Conservation (phyloP, 2,888 invertebrate species). For the Pseudoips prasinana region DNA sequence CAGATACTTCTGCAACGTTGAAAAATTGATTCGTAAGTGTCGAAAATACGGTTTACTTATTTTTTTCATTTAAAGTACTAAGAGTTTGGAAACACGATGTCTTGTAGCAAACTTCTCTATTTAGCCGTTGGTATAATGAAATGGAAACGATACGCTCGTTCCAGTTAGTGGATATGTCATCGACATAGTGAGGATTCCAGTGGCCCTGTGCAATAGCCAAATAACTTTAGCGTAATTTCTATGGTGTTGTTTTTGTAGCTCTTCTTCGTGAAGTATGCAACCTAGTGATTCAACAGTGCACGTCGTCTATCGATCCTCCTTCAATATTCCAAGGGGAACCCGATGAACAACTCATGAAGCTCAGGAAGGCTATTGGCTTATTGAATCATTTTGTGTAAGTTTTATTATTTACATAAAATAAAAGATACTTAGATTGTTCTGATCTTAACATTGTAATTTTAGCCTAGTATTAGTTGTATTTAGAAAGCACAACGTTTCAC, state of each 20-base stretch:
- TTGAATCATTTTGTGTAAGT: slow-evolving; percentile 83
- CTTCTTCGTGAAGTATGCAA: slow-evolving; percentile 91
- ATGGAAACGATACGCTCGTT: too few relatives aligned
- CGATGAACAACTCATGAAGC: slow-evolving; percentile 86
- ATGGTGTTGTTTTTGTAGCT: too few relatives aligned
- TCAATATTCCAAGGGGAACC: slow-evolving; percentile 93
- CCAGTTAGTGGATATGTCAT: too few relatives aligned
- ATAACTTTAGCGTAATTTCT: too few relatives aligned
- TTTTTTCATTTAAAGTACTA: background rate
- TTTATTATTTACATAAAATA: background rate
- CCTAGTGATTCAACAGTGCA: slow-evolving; percentile 88
- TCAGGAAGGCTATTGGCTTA: slow-evolving; percentile 73
- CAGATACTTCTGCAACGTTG: slow-evolving; percentile 86
- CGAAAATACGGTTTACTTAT: background rate
- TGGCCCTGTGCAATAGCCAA: too few relatives aligned
- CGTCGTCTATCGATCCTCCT: slow-evolving; percentile 87
- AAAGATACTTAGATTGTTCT: background rate
- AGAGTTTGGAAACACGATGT: too few relatives aligned
- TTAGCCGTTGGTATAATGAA: too few relatives aligned
- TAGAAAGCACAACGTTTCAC: too few relatives aligned
- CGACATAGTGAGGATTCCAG: too few relatives aligned
- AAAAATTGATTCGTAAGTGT: slow-evolving; percentile 73
- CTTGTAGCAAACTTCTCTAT: too few relatives aligned
- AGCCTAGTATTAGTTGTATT: too few relatives aligned
- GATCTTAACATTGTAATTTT: too few relatives aligned